Evolutionary conservation across 2,797 vertebrate species (phyloP).

Genomic region (Mionectes olivaceus): DNA sequence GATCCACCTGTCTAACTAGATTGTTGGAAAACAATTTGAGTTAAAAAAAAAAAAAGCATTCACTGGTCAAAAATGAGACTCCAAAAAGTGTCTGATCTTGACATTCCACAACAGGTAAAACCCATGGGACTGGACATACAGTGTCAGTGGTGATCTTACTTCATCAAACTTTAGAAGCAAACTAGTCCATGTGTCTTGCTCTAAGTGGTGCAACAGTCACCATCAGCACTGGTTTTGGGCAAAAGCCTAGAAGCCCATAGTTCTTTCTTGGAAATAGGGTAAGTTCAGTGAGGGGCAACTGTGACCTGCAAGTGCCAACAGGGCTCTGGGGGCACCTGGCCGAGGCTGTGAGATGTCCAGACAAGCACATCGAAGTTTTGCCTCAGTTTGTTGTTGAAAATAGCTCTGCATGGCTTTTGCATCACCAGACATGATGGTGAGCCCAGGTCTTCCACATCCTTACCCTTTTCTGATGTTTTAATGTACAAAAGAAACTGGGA

Average conservation of each 20-base stretch:
- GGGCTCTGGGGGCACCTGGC: neutral
- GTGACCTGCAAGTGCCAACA: neutral
- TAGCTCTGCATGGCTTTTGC: neutral
- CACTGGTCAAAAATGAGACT: neutral
- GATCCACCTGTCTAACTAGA: neutral
- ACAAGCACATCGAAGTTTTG: neutral
- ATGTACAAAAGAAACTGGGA: neutral
- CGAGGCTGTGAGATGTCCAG: neutral
- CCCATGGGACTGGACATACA: neutral
- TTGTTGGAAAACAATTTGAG: neutral
- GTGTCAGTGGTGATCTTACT: neutral
- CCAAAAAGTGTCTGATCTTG: neutral
- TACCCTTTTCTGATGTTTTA: neutral
- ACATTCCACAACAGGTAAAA: fast-evolving
- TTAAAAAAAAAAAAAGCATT: fast-evolving
- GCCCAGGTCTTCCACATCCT: neutral
- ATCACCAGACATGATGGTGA: neutral
- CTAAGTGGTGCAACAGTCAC: neutral
- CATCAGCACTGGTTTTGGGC: neutral
- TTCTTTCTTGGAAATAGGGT: neutral
- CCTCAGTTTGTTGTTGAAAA: neutral
- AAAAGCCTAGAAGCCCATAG: neutral
- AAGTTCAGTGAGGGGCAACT: neutral
- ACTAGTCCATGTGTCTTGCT: neutral
- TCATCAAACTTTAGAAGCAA: neutral